Evolutionary conservation across 1,140 invertebrate species (phyloP).

Genomic region (Battus philenor): DNA sequence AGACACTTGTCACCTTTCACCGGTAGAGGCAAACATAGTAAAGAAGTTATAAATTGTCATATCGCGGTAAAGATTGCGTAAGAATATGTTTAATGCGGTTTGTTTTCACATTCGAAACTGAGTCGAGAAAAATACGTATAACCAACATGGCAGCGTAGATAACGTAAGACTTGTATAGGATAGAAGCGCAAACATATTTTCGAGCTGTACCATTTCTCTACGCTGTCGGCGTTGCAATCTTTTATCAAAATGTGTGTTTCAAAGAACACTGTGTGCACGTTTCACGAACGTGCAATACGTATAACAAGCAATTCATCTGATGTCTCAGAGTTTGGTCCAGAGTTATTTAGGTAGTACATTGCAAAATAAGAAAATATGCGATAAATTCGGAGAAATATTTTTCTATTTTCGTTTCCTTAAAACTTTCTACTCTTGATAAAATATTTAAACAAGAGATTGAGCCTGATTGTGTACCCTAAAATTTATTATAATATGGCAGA

Average conservation of each 20-base stretch:
- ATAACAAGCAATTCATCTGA: constrained; percentile 14
- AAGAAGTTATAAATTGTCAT: no score
- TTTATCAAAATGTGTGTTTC: constrained; percentile 36
- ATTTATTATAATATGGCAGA: no score
- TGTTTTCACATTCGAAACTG: not conserved
- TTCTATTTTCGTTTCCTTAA: no score
- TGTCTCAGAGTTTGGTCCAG: constrained; percentile 3
- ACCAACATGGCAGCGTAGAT: constrained; percentile 37
- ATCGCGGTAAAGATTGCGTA: no score
- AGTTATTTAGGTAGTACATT: constrained; percentile 7
- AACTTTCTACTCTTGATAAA: no score
- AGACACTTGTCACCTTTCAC: no score
- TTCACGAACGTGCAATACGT: constrained; percentile 18
- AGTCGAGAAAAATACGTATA: not conserved
- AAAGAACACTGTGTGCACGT: constrained; percentile 31
- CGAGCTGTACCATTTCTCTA: constrained; percentile 18
- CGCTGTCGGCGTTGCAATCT: constrained; percentile 30
- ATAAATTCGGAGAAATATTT: not conserved
- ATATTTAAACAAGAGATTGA: no score
- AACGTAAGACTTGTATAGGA: constrained; percentile 25
- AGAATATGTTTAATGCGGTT: not conserved
- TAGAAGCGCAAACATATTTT: constrained; percentile 36
- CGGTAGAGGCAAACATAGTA: no score
- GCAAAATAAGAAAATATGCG: constrained; percentile 11
- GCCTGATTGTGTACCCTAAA: no score